Evolutionary conservation across 2,797 vertebrate species (phyloP), one percentile per base, ranked within the genome.

Genomic region (Schizopygopsis pylzovi): DNA sequence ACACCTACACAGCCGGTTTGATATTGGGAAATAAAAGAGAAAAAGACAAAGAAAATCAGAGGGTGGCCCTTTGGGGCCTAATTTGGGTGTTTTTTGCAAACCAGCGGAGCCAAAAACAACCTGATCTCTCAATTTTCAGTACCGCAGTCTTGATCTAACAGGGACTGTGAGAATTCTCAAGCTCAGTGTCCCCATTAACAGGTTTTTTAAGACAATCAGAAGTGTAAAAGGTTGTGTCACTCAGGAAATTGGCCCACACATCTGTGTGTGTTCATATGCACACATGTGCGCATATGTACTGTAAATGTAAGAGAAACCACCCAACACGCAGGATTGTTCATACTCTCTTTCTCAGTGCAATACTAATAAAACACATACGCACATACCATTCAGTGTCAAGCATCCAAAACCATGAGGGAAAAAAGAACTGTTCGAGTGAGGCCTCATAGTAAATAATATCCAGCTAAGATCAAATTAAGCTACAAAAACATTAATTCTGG

Each of bases 401-500:
- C 43, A 67, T 37, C 56, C 59, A 79, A 63, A 45, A 20, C n/a
- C 15, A 79, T 12, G 45, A 65, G 33, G 18, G 16, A 3, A 37
- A 37, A 68, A 52, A 37, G 7, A 33, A 52, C 5, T 45, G 43
- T 71, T 63, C 0, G 10, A 76, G 22, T 61, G 22, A 67, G 28
- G 45, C 33, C 72, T 63, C 59, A 37, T 15, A 20, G 43, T n/a
- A 73, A 76, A 83, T 73, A 52, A 52, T 8, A 67, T 83, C 54
- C 47, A 49, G 45, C 67, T 77, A 77, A 25, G 59, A 52, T 77
- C 22, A 67, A 82, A 86, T 87, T 84, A 89, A 61, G 61, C 71
- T 54, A 54, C 68, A 80, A 63, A 88, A 90, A 88, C 81, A 88
- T 81, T 80, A 54, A 67, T 77, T 65, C 22, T n/a, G 28, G 75